Evolutionary conservation across 2,888 invertebrate genomes (phyloP), one percentile per base, ranked within the genome.

Genomic region (Macrosoma leucophasiata): DNA sequence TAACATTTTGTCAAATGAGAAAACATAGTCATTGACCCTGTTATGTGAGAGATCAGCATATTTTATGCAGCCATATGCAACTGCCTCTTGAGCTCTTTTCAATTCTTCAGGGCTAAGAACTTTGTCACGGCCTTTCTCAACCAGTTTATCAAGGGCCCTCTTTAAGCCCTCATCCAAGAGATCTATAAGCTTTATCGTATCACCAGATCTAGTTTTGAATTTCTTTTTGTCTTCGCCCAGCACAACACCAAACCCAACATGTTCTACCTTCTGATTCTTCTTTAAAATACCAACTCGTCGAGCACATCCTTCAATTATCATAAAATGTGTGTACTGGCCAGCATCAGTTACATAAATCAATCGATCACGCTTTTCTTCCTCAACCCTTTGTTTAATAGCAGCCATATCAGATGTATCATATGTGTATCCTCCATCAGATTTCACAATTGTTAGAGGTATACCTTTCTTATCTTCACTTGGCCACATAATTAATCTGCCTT

Each of bases 391-490:
- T 55, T 91, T 92, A 10, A 99, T 88, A 2, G 96, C 91, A 1
- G 99, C 96, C 88, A 99, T 86, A 65, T 99, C 99, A 0, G 98
- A 98, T 0, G 99, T 98, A 63, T 99, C 99, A 67, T 99, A 99
- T 0, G 99, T 99, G 55, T 89, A 93, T 9, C 97, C 97, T 17
- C 99, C 99, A 73, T 98, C 99, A 1, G 97, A 95, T 75, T 99
- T 99, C 0, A 98, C 91, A 13, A 99, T 86, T 0, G 97, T 99
- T 32, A 99, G 72, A 0, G 98, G 98, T 38, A 98, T 91, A 30
- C 90, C 90, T 2, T 87, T 88, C 37, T 86, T 87, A 21, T 84
- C 86, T 9, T 87, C 84, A 43, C 67, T 58, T 6, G 88, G 85
- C 91, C 94, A 95, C 94, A 96, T 93, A 6, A 96, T 90, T 60